phyloP scores from a whole-genome alignment of 2,797 vertebrate species.

The Alca torda region DNA sequence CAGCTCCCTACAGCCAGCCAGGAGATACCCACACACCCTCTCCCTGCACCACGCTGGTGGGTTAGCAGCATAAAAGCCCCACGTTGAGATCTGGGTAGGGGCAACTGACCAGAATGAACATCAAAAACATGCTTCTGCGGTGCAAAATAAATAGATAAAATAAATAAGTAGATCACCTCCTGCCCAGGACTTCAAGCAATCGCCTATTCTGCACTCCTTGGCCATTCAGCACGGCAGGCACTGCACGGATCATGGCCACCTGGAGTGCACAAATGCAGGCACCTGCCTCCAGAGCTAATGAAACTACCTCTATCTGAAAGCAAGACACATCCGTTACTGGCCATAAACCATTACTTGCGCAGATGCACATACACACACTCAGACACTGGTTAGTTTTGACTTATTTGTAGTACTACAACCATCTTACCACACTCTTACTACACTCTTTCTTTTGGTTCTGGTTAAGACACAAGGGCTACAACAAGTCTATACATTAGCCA shows the following conservation, averaged over 20 bases:
- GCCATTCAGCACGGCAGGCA: not conserved
- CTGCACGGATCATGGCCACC: not conserved
- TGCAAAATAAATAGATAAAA: not conserved
- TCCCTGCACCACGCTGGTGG: fast-evolving
- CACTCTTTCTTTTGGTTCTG: not conserved
- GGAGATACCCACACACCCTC: not conserved
- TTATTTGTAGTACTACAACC: not conserved
- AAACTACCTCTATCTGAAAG: not conserved
- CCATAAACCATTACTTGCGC: not conserved
- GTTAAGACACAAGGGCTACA: not conserved
- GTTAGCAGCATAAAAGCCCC: not conserved
- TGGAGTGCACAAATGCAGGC: not conserved
- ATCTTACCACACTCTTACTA: no score
- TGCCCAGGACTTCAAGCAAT: not conserved
- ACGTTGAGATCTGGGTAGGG: not conserved
- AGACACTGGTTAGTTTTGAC: not conserved
- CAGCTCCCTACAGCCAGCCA: not conserved
- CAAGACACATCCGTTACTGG: not conserved
- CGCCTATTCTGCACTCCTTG: not conserved
- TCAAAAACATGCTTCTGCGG: not conserved
- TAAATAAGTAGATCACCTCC: not conserved
- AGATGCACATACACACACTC: not conserved
- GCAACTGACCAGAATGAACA: not conserved
- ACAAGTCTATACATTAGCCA: not conserved
- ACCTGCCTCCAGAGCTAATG: not conserved